Percentiles rank a stretch among this genome's conserved stretches.
Evolutionary conservation across 1,140 invertebrate genomes (phyloP).

Genomic region (Atta colombica): DNA sequence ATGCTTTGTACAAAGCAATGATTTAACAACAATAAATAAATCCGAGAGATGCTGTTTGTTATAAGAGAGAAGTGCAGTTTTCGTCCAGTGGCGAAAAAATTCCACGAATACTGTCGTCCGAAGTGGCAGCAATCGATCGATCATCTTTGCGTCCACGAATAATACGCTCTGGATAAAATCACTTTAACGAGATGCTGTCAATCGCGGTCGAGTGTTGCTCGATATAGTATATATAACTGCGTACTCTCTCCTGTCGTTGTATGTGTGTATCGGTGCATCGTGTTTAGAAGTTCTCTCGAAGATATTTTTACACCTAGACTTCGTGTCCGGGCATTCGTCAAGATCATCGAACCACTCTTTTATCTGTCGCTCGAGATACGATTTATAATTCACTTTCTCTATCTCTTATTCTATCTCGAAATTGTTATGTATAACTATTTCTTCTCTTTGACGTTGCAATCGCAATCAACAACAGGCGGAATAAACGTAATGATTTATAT

Average conservation of each 20-base stretch:
- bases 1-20: neutral
- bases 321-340: conserved; percentile 58
- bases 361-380: conserved; percentile 31
- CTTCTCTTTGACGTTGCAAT: conserved; percentile 15
- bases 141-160: conserved; percentile 39
- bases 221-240: conserved; percentile 31
- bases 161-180: conserved; percentile 48
- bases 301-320: conserved; percentile 68
- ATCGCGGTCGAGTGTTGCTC: conserved; percentile 42
- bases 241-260: neutral
- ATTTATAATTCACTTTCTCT: conserved; percentile 42
- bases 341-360: conserved; percentile 64
- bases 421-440: neutral
- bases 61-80: neutral
- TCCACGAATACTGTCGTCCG: neutral
- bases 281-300: conserved; percentile 61
- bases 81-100: conserved; percentile 25
- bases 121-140: conserved; percentile 33
- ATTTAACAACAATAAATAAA: neutral
- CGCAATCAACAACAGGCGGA: neutral
- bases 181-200: conserved; percentile 49
- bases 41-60: neutral
- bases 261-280: neutral
- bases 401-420: neutral
- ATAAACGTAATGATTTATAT: neutral